Conservation (phyloP, 2,888 invertebrate genomes). For the Spatulosminthurus flaviceps region DNA sequence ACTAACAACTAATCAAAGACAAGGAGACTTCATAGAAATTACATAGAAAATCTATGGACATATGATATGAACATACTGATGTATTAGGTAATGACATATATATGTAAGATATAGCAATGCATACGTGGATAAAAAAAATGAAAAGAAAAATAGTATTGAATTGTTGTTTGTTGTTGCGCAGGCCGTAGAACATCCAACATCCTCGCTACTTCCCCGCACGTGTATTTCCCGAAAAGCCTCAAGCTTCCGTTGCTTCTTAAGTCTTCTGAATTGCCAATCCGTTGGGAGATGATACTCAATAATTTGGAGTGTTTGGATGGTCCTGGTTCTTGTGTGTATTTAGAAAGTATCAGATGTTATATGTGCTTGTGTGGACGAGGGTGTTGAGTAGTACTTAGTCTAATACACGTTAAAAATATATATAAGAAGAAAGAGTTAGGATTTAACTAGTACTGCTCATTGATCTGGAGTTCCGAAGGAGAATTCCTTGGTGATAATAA, state of each 20-base stretch:
- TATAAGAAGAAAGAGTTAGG: background rate
- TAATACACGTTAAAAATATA: background rate
- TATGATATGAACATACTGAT: no score
- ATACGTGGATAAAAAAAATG: background rate
- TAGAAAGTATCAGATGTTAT: no score
- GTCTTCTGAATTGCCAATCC: conserved; percentile 34
- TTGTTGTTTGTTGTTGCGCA: conserved; percentile 5
- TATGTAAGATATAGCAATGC: background rate
- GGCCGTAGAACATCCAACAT: conserved; percentile 4
- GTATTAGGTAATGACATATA: no score
- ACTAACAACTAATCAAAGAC: background rate
- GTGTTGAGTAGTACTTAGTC: background rate
- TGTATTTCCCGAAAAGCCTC: conserved; percentile 27
- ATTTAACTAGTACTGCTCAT: background rate
- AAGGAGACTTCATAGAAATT: no score
- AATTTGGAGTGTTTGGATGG: conserved; percentile 6
- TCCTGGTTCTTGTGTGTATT: background rate
- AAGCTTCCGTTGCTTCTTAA: conserved; percentile 20
- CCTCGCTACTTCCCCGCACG: conserved; percentile 39
- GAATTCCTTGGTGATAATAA: background rate
- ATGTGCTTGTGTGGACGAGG: no score
- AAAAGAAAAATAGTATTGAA: background rate
- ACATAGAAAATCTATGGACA: no score
- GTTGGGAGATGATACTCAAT: conserved; percentile 20
- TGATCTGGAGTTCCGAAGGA: conserved; percentile 12